These are phyloP conservation scores for Drosophila melanogaster DNA, from an alignment of 1,140 invertebrate genomes.

Conservation along the genomic window DNA sequence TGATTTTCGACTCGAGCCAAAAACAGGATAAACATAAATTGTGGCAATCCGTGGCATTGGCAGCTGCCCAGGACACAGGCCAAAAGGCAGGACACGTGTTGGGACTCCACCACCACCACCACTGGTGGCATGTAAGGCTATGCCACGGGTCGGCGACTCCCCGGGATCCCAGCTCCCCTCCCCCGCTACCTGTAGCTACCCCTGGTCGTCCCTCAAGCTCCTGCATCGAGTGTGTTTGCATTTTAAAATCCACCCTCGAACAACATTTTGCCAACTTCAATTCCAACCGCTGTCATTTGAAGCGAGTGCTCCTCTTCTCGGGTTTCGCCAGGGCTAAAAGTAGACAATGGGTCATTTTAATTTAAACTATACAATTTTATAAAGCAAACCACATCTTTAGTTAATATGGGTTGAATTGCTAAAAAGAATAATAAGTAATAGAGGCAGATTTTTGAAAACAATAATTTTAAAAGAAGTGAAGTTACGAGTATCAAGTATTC, in stretches of 20 bases:
- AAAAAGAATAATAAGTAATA: no score
- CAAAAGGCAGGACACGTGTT: constrained; percentile 49
- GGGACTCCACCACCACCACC: constrained; percentile 20
- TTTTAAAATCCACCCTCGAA: constrained; percentile 80
- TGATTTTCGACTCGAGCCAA: constrained; percentile 48
- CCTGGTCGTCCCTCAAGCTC: constrained; percentile 22
- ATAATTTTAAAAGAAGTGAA: no score
- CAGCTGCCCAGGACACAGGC: constrained; percentile 31
- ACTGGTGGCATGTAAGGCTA: constrained; percentile 63
- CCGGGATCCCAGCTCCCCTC: constrained; percentile 1
- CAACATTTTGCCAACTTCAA: constrained; percentile 78
- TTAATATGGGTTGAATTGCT: no score
- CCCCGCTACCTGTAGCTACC: constrained; percentile 43
- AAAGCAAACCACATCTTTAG: no score
- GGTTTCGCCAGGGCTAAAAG: constrained; percentile 7
- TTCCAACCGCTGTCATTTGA: constrained; percentile 76
- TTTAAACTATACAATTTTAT: neutral
- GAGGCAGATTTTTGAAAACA: no score
- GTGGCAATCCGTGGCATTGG: constrained; percentile 41
- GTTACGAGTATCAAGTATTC: neutral
- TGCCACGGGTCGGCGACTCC: constrained; percentile 28
- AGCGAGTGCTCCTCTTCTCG: constrained; percentile 23
- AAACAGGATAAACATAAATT: constrained; percentile 74
- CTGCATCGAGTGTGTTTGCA: constrained; percentile 69
- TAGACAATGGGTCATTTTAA: constrained; percentile 21